These are phyloP conservation scores for Dyspetes luteomarginatus DNA, from an alignment of 2,888 invertebrate species.

Conservation along the genomic window DNA sequence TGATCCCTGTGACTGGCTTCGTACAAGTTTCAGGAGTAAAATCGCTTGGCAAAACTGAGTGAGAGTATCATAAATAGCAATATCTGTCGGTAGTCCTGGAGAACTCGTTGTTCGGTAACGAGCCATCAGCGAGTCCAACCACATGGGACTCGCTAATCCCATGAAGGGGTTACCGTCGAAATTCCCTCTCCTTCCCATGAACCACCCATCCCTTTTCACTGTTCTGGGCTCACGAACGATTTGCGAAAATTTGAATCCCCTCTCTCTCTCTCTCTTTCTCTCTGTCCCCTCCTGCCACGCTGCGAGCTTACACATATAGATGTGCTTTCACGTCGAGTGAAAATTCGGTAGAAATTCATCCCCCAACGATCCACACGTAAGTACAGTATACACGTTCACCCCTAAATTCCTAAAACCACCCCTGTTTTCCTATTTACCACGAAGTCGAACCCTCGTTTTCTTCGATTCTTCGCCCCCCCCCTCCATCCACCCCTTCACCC, in stretches of 20 bases:
- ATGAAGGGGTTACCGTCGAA: slow-evolving; percentile 75
- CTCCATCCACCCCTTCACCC: slow-evolving; percentile 32
- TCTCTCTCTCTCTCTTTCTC: neutral
- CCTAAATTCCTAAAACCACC: slow-evolving; percentile 48
- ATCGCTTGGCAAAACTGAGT: slow-evolving; percentile 68
- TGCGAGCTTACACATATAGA: no score
- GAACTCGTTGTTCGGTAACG: slow-evolving; percentile 79
- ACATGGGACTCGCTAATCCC: slow-evolving; percentile 82
- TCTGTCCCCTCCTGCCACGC: no score
- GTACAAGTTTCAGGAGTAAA: slow-evolving; percentile 55
- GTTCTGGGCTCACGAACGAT: slow-evolving; percentile 70
- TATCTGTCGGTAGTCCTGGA: slow-evolving; percentile 81
- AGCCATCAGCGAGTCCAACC: slow-evolving; percentile 80
- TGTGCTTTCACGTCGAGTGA: slow-evolving; percentile 46
- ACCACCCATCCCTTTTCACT: slow-evolving; percentile 27
- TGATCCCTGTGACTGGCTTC: slow-evolving; percentile 48
- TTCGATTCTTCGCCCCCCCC: slow-evolving; percentile 34
- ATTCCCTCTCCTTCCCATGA: slow-evolving; percentile 16
- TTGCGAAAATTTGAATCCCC: slow-evolving; percentile 80
- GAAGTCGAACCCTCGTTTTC: slow-evolving; percentile 50
- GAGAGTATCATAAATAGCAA: slow-evolving; percentile 80
- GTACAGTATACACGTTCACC: slow-evolving; percentile 30
- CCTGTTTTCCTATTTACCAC: slow-evolving; percentile 65
- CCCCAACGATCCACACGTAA: slow-evolving; percentile 5
- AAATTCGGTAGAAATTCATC: slow-evolving; percentile 50